A percentile compares a stretch with the other conserved stretches of the same genome.
Evolutionary conservation across 92 coral and sea anemone species (phyloP).

Genomic region (Montipora capitata): DNA sequence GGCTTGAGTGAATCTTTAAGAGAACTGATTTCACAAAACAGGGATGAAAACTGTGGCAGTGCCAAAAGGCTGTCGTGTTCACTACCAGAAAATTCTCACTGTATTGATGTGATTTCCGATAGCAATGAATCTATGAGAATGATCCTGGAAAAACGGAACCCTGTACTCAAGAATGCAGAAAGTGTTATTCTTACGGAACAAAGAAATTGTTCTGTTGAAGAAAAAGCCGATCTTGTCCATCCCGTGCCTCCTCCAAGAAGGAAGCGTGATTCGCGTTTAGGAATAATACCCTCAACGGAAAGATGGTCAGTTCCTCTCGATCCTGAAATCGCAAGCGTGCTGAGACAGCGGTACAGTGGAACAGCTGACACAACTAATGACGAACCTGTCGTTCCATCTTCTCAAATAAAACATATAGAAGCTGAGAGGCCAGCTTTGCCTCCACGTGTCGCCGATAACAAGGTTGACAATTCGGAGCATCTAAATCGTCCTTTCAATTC

Average conservation of each 20-base stretch:
- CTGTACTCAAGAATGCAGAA: background rate
- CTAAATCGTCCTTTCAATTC: background rate
- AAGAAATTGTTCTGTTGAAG: background rate
- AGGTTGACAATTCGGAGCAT: background rate
- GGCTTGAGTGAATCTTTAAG: background rate
- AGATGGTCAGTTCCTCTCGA: constrained; percentile 52
- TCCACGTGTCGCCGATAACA: background rate
- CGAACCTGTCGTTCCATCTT: background rate
- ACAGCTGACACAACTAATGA: background rate
- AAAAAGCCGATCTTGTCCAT: background rate
- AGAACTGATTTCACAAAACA: background rate
- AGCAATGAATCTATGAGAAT: background rate
- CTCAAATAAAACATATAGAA: background rate
- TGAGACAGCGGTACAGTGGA: constrained; percentile 25
- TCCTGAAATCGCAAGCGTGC: constrained; percentile 67
- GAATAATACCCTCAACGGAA: constrained; percentile 5
- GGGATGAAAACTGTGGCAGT: background rate
- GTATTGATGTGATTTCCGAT: constrained; percentile 23
- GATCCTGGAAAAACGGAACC: constrained; percentile 35
- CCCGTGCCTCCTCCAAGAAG: constrained; percentile 74
- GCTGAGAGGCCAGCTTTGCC: constrained; percentile 34
- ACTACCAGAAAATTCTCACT: constrained; percentile 32
- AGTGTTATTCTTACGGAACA: constrained; percentile 18
- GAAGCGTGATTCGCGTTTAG: constrained; percentile 48
- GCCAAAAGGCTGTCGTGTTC: constrained; percentile 2